Evolutionary conservation across 2,113 vertebrate species (phyloP).

Genomic region (Xiphorhynchus elegans): DNA sequence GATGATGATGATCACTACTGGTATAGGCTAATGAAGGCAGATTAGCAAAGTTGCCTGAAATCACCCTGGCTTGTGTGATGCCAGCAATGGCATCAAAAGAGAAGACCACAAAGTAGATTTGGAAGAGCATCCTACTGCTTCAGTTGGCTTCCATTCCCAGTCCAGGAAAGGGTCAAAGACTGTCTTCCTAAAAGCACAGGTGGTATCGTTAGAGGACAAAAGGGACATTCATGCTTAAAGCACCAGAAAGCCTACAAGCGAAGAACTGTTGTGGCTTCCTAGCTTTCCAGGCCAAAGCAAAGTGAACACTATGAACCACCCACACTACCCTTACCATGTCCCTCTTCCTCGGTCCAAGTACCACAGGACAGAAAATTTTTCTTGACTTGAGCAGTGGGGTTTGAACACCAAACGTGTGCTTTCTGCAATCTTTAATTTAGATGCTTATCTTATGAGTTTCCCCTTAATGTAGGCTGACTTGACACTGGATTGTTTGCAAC

Average conservation of each 20-base stretch:
- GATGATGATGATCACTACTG: background rate
- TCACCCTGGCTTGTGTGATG: background rate
- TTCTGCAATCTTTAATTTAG: background rate
- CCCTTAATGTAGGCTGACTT: background rate
- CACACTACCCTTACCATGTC: background rate
- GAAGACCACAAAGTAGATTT: background rate
- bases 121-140: background rate
- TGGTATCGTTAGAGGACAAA: constrained; percentile 16
- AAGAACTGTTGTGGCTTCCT: constrained; percentile 3
- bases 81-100: background rate
- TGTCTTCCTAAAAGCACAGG: constrained; percentile 7
- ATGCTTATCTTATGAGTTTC: background rate
- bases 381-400: background rate
- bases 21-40: background rate
- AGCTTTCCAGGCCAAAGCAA: background rate
- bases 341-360: background rate
- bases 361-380: background rate
- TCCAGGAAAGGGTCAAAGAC: background rate
- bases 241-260: background rate
- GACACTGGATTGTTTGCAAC: background rate
- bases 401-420: background rate
- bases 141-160: background rate
- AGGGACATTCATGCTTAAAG: constrained; percentile 13
- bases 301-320: background rate
- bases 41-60: background rate